These are phyloP conservation scores for Drosophila novamexicana DNA, from an alignment of 1,140 invertebrate species.

Conservation along the genomic window DNA sequence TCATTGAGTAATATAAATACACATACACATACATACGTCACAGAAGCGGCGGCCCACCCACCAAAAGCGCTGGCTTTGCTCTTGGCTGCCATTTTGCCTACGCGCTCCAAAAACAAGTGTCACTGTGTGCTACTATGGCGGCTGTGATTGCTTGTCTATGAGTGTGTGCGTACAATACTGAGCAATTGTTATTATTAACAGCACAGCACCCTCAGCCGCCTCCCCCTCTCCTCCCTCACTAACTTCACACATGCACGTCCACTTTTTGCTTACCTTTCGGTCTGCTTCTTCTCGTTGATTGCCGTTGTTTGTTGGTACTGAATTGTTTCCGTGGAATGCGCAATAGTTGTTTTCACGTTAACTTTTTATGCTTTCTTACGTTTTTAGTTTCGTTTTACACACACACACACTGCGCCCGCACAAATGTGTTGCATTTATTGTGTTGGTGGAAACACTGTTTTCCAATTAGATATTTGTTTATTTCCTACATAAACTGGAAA, in stretches of 20 bases:
- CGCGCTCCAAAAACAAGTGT: slow-evolving; percentile 60
- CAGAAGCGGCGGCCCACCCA: slow-evolving; percentile 46
- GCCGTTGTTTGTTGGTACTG: slow-evolving; percentile 41
- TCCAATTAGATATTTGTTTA: slow-evolving; percentile 68
- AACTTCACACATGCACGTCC: slow-evolving; percentile 40
- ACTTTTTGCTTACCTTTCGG: slow-evolving; percentile 67
- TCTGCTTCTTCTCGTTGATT: slow-evolving; percentile 50
- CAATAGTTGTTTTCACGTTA: slow-evolving; percentile 56
- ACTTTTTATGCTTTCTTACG: slow-evolving; percentile 51
- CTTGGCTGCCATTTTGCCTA: slow-evolving; percentile 72
- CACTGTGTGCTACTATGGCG: slow-evolving; percentile 30
- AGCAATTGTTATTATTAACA: slow-evolving; percentile 78
- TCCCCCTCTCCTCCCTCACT: slow-evolving; percentile 24
- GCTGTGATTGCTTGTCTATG: slow-evolving; percentile 29
- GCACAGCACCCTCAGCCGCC: slow-evolving; percentile 22
- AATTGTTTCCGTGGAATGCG: slow-evolving; percentile 64
- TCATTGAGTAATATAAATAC: slow-evolving; percentile 51
- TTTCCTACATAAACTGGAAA: slow-evolving; percentile 55
- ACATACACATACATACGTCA: slow-evolving; percentile 14
- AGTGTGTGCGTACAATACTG: slow-evolving; percentile 48
- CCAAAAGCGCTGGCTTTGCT: slow-evolving; percentile 42
- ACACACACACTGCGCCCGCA: slow-evolving; percentile 60
- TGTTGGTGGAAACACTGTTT: slow-evolving; percentile 51
- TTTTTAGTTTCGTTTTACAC: slow-evolving; percentile 42
- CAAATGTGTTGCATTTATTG: slow-evolving; percentile 64